phyloP scores from a whole-genome alignment of 2,113 vertebrate genomes.

The Trinectes maculatus region DNA sequence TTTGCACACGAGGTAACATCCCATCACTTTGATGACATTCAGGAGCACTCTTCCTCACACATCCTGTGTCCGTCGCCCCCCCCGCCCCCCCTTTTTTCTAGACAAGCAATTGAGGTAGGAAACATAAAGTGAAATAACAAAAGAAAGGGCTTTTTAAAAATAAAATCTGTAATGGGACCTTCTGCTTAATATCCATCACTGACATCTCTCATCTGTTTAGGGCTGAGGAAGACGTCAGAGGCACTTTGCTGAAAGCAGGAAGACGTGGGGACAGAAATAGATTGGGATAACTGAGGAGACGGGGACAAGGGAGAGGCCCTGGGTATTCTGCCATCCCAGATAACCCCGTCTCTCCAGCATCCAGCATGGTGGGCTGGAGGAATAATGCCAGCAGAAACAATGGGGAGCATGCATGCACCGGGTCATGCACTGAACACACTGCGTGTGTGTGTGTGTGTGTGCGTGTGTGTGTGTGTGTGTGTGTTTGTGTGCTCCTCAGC shows the following conservation, averaged over 20 bases:
- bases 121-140: slow-evolving; percentile 41
- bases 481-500: slow-evolving; percentile 23
- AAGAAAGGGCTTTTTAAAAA: neutral
- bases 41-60: slow-evolving; percentile 55
- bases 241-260: slow-evolving; percentile 70
- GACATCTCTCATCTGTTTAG: slow-evolving; percentile 72
- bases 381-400: slow-evolving; percentile 56
- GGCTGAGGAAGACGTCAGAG: slow-evolving; percentile 67
- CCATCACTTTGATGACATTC: slow-evolving; percentile 68
- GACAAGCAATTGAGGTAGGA: slow-evolving; percentile 36
- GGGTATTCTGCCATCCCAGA: slow-evolving; percentile 71
- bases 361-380: slow-evolving; percentile 50
- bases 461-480: slow-evolving; percentile 6
- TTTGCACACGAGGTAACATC: slow-evolving; percentile 68
- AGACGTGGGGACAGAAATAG: slow-evolving; percentile 76
- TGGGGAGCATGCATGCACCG: slow-evolving; percentile 19
- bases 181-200: slow-evolving; percentile 54
- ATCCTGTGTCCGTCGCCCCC: slow-evolving; percentile 33
- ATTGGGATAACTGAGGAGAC: slow-evolving; percentile 71
- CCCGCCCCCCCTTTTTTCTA: too few species aligned
- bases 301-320: slow-evolving; percentile 67
- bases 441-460: slow-evolving; percentile 11
- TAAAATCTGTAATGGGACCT: slow-evolving; percentile 30
- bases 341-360: slow-evolving; percentile 57
- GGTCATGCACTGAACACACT: slow-evolving; percentile 29